A percentile compares a stretch with the other conserved stretches of the same genome.
phyloP scores from a whole-genome alignment of 2,113 vertebrate genomes.

The Lophius piscatorius region DNA sequence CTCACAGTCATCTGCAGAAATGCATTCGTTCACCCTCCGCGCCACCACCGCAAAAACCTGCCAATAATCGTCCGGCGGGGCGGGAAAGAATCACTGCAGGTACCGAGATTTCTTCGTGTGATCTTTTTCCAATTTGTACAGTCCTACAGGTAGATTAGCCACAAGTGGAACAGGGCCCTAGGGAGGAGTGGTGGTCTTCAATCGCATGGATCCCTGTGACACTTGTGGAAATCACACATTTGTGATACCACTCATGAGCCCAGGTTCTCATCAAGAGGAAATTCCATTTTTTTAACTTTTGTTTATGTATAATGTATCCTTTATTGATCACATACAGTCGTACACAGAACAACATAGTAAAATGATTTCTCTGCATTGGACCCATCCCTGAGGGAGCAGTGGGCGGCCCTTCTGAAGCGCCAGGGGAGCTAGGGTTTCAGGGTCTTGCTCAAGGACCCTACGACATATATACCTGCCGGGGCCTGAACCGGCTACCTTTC shows the following conservation, averaged over 20 bases:
- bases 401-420: too few species aligned
- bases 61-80: constrained; percentile 55
- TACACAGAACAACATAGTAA: too few species aligned
- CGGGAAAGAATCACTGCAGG: constrained; percentile 62
- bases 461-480: too few species aligned
- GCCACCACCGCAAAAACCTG: constrained; percentile 61
- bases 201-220: constrained; percentile 3
- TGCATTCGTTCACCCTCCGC: constrained; percentile 67
- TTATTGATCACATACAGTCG: too few species aligned
- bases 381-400: too few species aligned
- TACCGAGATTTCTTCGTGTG: constrained; percentile 62
- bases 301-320: too few species aligned
- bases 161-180: constrained; percentile 44
- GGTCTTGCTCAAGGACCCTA: too few species aligned
- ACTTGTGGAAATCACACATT: constrained; percentile 17
- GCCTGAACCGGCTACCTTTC: too few species aligned
- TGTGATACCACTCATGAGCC: neutral
- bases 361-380: too few species aligned
- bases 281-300: neutral
- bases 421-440: too few species aligned
- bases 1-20: constrained; percentile 77
- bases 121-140: constrained; percentile 74
- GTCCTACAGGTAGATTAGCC: constrained; percentile 66
- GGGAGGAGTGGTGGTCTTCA: constrained; percentile 17
- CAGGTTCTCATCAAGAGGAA: neutral